Conservation (phyloP, 2,797 vertebrate species). For the Myripristis murdjan region DNA sequence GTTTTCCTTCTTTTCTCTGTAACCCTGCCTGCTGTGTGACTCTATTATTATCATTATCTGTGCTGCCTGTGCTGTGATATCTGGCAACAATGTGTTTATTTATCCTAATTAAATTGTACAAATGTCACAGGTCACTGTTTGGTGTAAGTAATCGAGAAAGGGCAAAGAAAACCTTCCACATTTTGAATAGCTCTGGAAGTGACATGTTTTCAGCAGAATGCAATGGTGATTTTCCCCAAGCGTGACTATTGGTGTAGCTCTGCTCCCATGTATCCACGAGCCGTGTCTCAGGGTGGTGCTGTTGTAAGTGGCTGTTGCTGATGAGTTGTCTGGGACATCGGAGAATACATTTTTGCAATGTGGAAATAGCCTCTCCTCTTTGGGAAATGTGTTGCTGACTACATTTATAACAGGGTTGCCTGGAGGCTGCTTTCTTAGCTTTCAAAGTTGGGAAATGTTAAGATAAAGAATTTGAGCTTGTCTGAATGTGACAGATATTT, state of each 20-base stretch:
- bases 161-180: neutral
- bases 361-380: conserved; percentile 6
- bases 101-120: conserved; percentile 2
- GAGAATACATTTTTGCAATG: conserved; percentile 2
- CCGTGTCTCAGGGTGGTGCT: conserved; percentile 39
- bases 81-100: neutral
- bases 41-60: neutral
- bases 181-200: conserved; percentile 1
- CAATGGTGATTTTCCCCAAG: conserved; percentile 9
- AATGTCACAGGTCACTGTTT: neutral
- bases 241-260: conserved; percentile 13
- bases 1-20: conserved; percentile 1
- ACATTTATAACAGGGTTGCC: neutral
- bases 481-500: neutral
- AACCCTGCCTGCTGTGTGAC: conserved; percentile 4
- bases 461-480: neutral
- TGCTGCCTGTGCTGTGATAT: neutral
- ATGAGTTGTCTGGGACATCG: neutral
- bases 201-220: conserved; percentile 9
- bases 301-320: conserved; percentile 37
- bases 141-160: conserved; percentile 7
- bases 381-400: conserved; percentile 6
- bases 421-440: neutral
- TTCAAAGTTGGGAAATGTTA: neutral
- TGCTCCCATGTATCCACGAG: conserved; percentile 23